These are phyloP conservation scores for Epinephelus cyanopodus DNA, from an alignment of 2,113 vertebrate species.

Conservation along the genomic window DNA sequence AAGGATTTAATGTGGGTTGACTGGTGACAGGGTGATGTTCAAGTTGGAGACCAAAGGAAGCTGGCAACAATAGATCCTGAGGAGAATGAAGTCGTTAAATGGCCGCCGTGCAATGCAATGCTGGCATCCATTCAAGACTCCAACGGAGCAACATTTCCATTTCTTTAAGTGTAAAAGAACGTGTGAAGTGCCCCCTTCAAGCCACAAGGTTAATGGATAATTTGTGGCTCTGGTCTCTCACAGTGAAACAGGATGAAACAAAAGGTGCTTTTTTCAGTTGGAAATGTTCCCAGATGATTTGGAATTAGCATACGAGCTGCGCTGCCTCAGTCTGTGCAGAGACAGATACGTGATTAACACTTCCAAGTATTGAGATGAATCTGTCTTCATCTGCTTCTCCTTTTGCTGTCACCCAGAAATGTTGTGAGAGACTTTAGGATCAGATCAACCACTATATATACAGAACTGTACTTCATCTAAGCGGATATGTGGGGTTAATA, in stretches of 20 bases:
- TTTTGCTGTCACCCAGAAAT: background rate
- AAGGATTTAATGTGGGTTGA: constrained; percentile 24
- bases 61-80: constrained; percentile 59
- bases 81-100: constrained; percentile 60
- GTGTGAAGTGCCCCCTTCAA: constrained; percentile 71
- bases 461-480: background rate
- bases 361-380: constrained; percentile 44
- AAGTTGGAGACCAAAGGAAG: constrained; percentile 64
- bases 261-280: constrained; percentile 74
- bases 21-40: constrained; percentile 55
- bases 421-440: background rate
- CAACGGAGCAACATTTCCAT: constrained; percentile 74
- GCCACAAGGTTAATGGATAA: constrained; percentile 60
- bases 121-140: constrained; percentile 57
- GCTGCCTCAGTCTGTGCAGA: constrained; percentile 33
- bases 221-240: constrained; percentile 46
- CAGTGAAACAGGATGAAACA: constrained; percentile 62
- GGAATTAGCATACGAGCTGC: constrained; percentile 70
- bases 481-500: background rate
- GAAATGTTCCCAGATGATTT: constrained; percentile 66
- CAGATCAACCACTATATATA: background rate
- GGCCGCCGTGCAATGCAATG: constrained; percentile 38
- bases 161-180: constrained; percentile 70
- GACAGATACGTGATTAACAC: constrained; percentile 48
- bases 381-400: constrained; percentile 20